Percentiles rank a stretch among this genome's conserved stretches.
Conservation (phyloP, 2,888 invertebrate genomes). For the Leptinotarsa peninsularis region DNA sequence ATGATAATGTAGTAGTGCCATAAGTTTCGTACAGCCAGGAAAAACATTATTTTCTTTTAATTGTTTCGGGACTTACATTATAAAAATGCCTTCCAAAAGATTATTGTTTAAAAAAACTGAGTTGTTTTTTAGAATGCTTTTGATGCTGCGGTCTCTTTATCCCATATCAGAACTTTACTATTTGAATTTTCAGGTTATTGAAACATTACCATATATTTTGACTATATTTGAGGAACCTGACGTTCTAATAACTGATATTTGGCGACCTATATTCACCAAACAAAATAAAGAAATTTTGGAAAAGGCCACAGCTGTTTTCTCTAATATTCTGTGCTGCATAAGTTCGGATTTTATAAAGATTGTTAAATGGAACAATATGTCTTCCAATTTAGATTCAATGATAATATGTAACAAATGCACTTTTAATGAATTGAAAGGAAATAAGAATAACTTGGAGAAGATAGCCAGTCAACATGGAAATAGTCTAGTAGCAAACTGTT, state of each 20-base stretch:
- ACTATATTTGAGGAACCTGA: conserved; percentile 51
- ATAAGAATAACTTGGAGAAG: conserved; percentile 6
- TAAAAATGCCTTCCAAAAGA: too few relatives aligned
- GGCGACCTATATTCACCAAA: conserved; percentile 39
- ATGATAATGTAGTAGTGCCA: too few relatives aligned
- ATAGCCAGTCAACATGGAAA: conserved; percentile 27
- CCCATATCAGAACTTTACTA: neutral
- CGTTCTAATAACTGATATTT: conserved; percentile 43
- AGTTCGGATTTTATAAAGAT: conserved; percentile 52
- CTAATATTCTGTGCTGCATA: conserved; percentile 54
- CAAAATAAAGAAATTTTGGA: conserved; percentile 34
- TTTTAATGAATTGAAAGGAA: conserved; percentile 44
- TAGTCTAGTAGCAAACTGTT: conserved; percentile 42
- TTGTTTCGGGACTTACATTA: too few relatives aligned
- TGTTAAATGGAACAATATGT: conserved; percentile 39
- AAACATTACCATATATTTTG: conserved; percentile 49
- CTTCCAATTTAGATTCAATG: conserved; percentile 34
- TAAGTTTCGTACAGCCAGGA: too few relatives aligned
- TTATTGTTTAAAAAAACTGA: too few relatives aligned
- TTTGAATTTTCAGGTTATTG: conserved; percentile 47
- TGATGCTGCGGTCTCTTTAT: too few relatives aligned
- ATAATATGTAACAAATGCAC: conserved; percentile 55
- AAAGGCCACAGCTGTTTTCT: conserved; percentile 47
- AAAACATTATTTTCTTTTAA: too few relatives aligned
- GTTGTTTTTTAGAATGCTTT: too few relatives aligned